Conservation (phyloP, 2,797 vertebrate species). For the Sus cebifrons region DNA sequence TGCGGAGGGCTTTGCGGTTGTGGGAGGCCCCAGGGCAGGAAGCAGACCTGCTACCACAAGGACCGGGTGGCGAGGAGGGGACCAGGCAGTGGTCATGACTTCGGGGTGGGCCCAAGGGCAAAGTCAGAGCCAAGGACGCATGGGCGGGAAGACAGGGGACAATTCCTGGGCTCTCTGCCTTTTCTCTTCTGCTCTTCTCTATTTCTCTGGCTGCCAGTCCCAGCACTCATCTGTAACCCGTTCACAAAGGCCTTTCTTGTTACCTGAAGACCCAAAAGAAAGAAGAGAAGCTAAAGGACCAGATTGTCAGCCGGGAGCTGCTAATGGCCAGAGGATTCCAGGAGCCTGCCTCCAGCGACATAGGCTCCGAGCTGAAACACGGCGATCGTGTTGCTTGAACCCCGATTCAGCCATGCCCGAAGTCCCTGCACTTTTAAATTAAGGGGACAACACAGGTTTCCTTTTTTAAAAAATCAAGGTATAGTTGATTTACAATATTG, state of each 20-base stretch:
- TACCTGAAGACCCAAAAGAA: constrained; percentile 34
- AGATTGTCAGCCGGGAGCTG: not conserved
- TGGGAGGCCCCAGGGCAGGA: not conserved
- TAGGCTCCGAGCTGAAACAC: constrained; percentile 14
- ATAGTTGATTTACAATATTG: not conserved
- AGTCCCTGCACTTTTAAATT: not conserved
- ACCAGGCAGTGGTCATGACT: not conserved
- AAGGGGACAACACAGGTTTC: not conserved
- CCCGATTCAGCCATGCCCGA: constrained; percentile 23
- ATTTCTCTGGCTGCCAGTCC: not conserved
- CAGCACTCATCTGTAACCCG: not conserved
- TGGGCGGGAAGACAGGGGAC: not conserved
- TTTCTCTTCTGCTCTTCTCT: not conserved
- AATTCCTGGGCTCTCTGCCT: not conserved
- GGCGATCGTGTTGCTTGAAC: not conserved
- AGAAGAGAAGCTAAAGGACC: constrained; percentile 4
- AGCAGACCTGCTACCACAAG: not conserved
- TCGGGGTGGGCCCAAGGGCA: not conserved
- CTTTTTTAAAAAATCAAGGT: not conserved
- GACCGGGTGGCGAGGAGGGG: not conserved
- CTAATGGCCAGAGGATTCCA: not conserved
- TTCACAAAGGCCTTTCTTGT: constrained; percentile 1
- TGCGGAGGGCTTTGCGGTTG: not conserved
- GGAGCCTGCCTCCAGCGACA: not conserved
- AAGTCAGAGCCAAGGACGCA: not conserved